Conservation (phyloP, 2,113 vertebrate species). For the Phylloscopus whistleri region DNA sequence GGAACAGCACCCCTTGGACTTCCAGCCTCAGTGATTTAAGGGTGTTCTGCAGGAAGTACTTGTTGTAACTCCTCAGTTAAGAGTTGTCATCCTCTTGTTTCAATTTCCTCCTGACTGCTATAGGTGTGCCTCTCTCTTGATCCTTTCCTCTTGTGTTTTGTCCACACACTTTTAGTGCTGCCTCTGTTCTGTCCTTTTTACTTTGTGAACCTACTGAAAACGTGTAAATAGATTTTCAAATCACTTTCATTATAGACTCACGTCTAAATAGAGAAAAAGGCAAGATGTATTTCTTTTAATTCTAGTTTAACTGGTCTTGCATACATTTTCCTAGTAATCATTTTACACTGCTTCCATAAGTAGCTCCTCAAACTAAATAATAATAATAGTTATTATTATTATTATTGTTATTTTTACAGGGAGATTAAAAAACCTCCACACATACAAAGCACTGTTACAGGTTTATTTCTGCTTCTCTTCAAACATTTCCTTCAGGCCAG, state of each 20-base stretch:
- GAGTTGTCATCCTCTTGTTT: not conserved
- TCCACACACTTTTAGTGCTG: not conserved
- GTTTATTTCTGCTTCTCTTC: not conserved
- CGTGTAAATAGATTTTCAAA: not conserved
- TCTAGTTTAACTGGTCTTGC: not conserved
- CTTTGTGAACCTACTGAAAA: not conserved
- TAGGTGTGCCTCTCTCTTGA: not conserved
- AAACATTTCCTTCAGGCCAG: not conserved
- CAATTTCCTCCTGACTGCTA: not conserved
- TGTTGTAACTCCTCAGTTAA: not conserved
- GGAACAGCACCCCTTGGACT: not conserved
- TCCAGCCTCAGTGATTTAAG: not conserved
- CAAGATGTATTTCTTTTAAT: not conserved
- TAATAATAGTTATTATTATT: not conserved
- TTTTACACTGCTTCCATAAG: not conserved
- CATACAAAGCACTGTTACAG: not conserved
- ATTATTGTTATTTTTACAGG: not conserved
- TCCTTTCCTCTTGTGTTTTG: not conserved
- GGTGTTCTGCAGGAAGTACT: not conserved
- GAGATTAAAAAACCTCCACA: not conserved
- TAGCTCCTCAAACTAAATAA: not conserved
- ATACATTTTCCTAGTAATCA: not conserved
- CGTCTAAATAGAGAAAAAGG: not conserved
- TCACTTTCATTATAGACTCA: not conserved
- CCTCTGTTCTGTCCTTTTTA: not conserved